A percentile compares a stretch with the other conserved stretches of the same genome.
These are phyloP conservation scores for Bothrops jararaca DNA, from an alignment of 2,113 vertebrate genomes.

Conservation along the genomic window DNA sequence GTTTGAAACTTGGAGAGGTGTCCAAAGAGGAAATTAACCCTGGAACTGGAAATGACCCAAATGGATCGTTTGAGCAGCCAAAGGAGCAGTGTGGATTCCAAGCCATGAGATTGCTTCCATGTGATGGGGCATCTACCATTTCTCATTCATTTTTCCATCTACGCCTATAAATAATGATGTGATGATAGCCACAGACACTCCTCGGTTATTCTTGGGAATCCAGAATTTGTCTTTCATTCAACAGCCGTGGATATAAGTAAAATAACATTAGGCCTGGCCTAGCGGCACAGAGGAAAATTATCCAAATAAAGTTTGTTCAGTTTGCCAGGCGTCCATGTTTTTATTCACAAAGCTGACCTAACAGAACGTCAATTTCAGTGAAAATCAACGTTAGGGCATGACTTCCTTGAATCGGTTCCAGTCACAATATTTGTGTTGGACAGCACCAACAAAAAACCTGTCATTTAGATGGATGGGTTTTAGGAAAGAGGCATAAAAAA, in stretches of 20 bases:
- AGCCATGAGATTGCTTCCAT: neutral
- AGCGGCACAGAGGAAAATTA: constrained; percentile 44
- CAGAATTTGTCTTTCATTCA: constrained; percentile 45
- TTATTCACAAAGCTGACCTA: constrained; percentile 49
- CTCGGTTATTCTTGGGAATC: neutral
- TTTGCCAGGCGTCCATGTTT: constrained; percentile 62
- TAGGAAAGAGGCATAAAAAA: constrained; percentile 48
- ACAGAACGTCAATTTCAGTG: constrained; percentile 41
- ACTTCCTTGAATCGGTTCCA: constrained; percentile 53
- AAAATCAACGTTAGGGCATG: constrained; percentile 50
- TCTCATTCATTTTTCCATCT: neutral
- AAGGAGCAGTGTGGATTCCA: neutral
- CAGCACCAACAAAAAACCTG: constrained; percentile 42
- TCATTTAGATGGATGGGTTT: constrained; percentile 52
- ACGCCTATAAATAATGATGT: constrained; percentile 10
- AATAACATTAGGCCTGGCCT: constrained; percentile 51
- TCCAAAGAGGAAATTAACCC: neutral
- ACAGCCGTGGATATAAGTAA: constrained; percentile 45
- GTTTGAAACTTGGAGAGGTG: neutral
- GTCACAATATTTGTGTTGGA: constrained; percentile 61
- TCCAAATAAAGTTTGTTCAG: constrained; percentile 47
- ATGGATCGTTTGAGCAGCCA: neutral
- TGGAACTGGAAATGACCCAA: neutral
- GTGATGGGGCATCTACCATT: neutral
- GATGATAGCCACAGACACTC: constrained; percentile 25